Percentiles rank a stretch among this genome's conserved stretches.
phyloP scores from a whole-genome alignment of 2,888 invertebrate genomes.

The Cephus spinipes region DNA sequence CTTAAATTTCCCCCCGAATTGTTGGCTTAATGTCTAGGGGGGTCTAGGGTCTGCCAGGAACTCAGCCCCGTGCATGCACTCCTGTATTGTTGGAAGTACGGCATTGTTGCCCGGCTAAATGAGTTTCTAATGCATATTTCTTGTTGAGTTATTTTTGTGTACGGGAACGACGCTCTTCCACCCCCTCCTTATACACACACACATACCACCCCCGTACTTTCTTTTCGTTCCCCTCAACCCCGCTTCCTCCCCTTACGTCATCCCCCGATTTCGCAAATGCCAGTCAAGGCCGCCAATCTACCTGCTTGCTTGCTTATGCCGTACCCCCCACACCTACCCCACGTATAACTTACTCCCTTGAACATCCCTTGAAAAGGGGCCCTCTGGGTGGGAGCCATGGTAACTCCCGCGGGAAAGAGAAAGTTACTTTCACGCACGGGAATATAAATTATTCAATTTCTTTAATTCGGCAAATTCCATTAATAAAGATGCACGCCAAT shows the following conservation, averaged over 20 bases:
- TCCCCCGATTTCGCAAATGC: background rate
- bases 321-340: background rate
- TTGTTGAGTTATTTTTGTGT: constrained; percentile 18
- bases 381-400: background rate
- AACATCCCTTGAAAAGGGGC: background rate
- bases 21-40: constrained; percentile 17
- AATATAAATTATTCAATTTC: constrained; percentile 26
- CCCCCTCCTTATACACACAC: background rate
- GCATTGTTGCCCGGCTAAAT: constrained; percentile 23
- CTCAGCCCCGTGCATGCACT: background rate
- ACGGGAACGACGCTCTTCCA: background rate
- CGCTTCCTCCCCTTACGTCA: background rate
- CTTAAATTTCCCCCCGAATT: constrained; percentile 24
- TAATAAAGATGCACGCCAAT: constrained; percentile 13
- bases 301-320: background rate
- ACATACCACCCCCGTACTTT: background rate
- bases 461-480: constrained; percentile 22
- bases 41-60: background rate
- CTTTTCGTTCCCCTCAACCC: background rate
- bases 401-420: background rate
- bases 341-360: background rate
- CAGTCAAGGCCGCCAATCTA: background rate
- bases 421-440: constrained; percentile 17
- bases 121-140: constrained; percentile 26
- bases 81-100: constrained; percentile 10